Evolutionary conservation across 2,113 vertebrate genomes (phyloP).

Genomic region (Ardeotis arabs): DNA sequence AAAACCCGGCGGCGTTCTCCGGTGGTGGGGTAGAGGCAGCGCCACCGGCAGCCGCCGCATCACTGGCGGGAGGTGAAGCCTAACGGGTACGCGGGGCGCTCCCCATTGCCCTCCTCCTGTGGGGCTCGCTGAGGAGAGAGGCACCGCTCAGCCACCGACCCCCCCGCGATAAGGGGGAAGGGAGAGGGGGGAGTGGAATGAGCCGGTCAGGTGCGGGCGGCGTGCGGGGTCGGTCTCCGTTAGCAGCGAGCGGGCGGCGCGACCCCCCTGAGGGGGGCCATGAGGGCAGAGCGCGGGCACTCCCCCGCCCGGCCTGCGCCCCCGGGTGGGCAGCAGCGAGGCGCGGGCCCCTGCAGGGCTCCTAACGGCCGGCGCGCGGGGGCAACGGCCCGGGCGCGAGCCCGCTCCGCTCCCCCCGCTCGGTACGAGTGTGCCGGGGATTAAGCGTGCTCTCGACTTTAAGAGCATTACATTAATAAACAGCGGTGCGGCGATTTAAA

Average conservation of each 20-base stretch:
- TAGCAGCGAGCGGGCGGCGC: not conserved
- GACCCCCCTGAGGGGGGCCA: too few species aligned
- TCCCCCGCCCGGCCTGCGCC: not conserved
- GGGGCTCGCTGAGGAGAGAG: not conserved
- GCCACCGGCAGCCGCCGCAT: not conserved
- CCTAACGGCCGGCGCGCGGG: too few species aligned
- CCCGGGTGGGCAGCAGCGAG: not conserved
- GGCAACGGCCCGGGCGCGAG: not conserved
- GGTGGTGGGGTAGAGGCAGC: not conserved
- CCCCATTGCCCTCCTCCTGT: not conserved
- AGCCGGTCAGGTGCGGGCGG: not conserved
- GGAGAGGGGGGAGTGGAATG: too few species aligned
- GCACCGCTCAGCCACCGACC: not conserved
- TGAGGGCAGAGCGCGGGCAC: not conserved
- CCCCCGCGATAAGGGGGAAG: too few species aligned
- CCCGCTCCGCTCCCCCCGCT: not conserved
- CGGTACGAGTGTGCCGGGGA: not conserved
- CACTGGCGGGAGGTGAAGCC: not conserved
- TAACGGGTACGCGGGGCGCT: not conserved
- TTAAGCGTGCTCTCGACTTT: not conserved
- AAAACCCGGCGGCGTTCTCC: not conserved
- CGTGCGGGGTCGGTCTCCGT: not conserved
- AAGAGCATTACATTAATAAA: conserved; percentile 47
- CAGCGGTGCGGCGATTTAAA: not conserved
- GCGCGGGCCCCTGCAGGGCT: not conserved